Evolutionary conservation across 1,140 invertebrate genomes (phyloP).

Genomic region (Drosophila athabasca): DNA sequence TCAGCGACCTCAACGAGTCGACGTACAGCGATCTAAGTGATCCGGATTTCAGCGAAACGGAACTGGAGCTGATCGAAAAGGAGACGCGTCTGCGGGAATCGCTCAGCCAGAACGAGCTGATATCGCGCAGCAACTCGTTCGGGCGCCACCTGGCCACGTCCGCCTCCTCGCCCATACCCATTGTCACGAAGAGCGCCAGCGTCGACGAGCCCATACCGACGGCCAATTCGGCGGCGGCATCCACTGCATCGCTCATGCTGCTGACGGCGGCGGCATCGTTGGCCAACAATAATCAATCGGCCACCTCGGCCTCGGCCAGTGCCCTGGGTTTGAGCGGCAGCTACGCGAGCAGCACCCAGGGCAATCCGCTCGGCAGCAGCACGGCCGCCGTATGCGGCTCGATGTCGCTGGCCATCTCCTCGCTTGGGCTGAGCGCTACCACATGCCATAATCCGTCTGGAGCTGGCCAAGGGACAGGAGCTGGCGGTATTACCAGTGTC

Average conservation of each 20-base stretch:
- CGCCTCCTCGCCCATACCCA: slow-evolving; percentile 81
- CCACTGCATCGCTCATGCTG: slow-evolving; percentile 2
- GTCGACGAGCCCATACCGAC: slow-evolving; percentile 78
- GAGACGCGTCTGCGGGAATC: slow-evolving; percentile 79
- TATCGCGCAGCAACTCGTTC: slow-evolving; percentile 83
- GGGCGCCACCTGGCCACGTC: slow-evolving; percentile 75
- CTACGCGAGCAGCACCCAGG: slow-evolving; percentile 21
- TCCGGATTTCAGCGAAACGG: slow-evolving; percentile 86
- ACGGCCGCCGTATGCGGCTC: slow-evolving; percentile 81
- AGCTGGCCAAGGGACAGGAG: slow-evolving; percentile 7
- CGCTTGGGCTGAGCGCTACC: slow-evolving; percentile 69
- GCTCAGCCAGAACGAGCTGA: slow-evolving; percentile 76
- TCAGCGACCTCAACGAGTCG: slow-evolving; percentile 86
- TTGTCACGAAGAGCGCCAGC: slow-evolving; percentile 83
- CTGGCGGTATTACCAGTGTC: slow-evolving; percentile 5
- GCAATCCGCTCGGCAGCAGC: slow-evolving; percentile 64
- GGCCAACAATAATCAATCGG: too few species aligned
- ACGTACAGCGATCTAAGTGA: slow-evolving; percentile 87
- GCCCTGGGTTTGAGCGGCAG: slow-evolving; percentile 1
- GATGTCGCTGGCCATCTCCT: slow-evolving; percentile 80
- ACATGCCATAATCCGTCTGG: slow-evolving; percentile 31
- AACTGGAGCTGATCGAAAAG: slow-evolving; percentile 86
- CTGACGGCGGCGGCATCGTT: slow-evolving; percentile 1
- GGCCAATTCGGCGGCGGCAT: not conserved
- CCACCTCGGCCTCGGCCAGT: slow-evolving; percentile 18